Percentiles rank a stretch among this genome's conserved stretches.
phyloP scores from a whole-genome alignment of 2,113 vertebrate genomes.

The Platysternon megacephalum region DNA sequence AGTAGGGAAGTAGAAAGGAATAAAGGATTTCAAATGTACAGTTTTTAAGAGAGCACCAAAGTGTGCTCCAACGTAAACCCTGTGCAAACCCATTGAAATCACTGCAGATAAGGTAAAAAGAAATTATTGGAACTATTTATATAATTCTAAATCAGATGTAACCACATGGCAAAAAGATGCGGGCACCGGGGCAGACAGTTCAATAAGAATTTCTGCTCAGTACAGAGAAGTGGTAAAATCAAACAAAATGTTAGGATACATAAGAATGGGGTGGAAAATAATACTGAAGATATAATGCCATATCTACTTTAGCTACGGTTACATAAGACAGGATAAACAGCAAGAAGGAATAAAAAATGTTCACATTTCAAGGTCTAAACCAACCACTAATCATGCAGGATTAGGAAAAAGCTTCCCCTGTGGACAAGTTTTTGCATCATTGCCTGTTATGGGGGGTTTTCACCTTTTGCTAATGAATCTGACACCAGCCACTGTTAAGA shows the following conservation, averaged over 20 bases:
- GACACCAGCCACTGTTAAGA: not conserved
- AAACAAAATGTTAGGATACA: not conserved
- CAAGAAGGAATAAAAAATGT: not conserved
- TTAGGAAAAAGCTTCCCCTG: not conserved
- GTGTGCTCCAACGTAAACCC: not conserved
- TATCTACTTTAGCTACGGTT: not conserved
- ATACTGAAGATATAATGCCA: not conserved
- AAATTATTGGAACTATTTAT: not conserved
- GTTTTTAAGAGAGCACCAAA: not conserved
- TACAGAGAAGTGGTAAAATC: not conserved
- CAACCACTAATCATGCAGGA: not conserved
- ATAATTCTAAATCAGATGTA: not conserved
- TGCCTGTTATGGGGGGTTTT: not conserved
- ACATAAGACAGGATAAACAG: not conserved
- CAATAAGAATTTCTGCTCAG: not conserved
- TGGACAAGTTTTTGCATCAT: not conserved
- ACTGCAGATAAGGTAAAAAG: not conserved
- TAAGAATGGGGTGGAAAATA: not conserved
- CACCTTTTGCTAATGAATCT: not conserved
- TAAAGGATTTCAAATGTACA: not conserved
- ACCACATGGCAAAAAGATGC: not conserved
- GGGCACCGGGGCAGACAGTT: accelerated
- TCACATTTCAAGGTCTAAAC: not conserved
- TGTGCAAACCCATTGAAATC: not conserved
- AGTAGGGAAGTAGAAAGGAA: not conserved